phyloP scores from a whole-genome alignment of 2,888 invertebrate genomes.

The Papilio demoleus region DNA sequence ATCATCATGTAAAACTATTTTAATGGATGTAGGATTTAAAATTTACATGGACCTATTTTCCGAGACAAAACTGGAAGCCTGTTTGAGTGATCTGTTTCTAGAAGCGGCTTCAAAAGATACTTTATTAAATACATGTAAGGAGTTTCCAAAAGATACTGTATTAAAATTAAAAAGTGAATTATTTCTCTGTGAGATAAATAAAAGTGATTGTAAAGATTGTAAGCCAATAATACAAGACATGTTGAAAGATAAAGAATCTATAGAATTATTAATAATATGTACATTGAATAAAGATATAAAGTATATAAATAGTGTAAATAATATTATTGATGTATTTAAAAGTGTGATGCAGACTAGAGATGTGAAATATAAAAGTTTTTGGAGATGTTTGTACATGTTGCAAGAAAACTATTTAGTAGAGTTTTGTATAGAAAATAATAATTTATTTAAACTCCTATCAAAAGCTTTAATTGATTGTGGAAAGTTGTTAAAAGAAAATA shows the following conservation, averaged over 20 bases:
- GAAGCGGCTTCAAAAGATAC: slow-evolving; percentile 72
- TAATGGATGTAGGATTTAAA: slow-evolving; percentile 63
- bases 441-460: slow-evolving; percentile 60
- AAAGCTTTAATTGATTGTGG: slow-evolving; percentile 72
- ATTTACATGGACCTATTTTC: slow-evolving; percentile 65
- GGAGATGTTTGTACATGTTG: slow-evolving; percentile 62
- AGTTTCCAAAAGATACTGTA: slow-evolving; percentile 59
- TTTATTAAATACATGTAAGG: slow-evolving; percentile 57
- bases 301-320: slow-evolving; percentile 50
- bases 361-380: slow-evolving; percentile 59
- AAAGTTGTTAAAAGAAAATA: slow-evolving; percentile 64
- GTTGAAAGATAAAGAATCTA: slow-evolving; percentile 56
- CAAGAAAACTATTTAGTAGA: slow-evolving; percentile 58
- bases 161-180: slow-evolving; percentile 64
- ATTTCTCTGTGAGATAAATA: slow-evolving; percentile 57
- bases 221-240: slow-evolving; percentile 53
- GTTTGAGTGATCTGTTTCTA: slow-evolving; percentile 66
- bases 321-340: slow-evolving; percentile 54
- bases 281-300: slow-evolving; percentile 57
- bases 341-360: slow-evolving; percentile 56
- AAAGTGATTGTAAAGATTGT: slow-evolving; percentile 47
- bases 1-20: slow-evolving; percentile 58
- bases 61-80: slow-evolving; percentile 62
- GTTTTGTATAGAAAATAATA: slow-evolving; percentile 62
- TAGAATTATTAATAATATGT: slow-evolving; percentile 65